Evolutionary conservation across 2,888 invertebrate genomes (phyloP).

Genomic region (Apamea sordens): DNA sequence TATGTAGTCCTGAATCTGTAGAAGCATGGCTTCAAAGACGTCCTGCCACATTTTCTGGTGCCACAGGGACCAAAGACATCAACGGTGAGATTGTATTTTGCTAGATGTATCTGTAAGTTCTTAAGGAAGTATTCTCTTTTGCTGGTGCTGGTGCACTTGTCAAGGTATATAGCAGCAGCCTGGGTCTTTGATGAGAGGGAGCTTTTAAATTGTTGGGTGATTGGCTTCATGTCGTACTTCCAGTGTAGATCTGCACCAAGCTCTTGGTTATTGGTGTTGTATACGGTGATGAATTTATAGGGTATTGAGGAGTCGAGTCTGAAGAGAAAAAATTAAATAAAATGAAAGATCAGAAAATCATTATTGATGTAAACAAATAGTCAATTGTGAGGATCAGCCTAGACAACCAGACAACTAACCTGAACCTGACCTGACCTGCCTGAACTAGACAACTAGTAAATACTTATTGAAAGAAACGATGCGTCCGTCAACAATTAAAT

Average conservation of each 20-base stretch:
- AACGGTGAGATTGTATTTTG: constrained; percentile 79
- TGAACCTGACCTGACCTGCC: too few species aligned
- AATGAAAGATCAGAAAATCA: background rate
- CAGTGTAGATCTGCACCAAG: constrained; percentile 73
- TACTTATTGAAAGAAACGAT: background rate
- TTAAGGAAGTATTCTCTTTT: constrained; percentile 76
- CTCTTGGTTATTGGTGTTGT: constrained; percentile 71
- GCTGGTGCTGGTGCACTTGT: constrained; percentile 79
- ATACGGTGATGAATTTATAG: constrained; percentile 75
- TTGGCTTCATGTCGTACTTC: constrained; percentile 71
- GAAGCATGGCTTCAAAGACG: constrained; percentile 78
- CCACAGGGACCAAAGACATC: constrained; percentile 91
- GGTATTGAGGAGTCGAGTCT: constrained; percentile 78
- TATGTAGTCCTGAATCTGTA: constrained; percentile 89
- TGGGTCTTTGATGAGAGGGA: constrained; percentile 75
- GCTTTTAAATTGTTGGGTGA: constrained; percentile 65
- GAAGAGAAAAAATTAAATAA: constrained; percentile 22
- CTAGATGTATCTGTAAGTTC: constrained; percentile 84
- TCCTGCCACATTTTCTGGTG: constrained; percentile 73
- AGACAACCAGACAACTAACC: too few species aligned
- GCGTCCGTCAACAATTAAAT: background rate
- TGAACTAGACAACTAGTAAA: background rate
- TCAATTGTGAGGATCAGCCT: background rate
- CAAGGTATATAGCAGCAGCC: constrained; percentile 81
- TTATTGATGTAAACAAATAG: background rate